phyloP scores from a whole-genome alignment of 1,140 invertebrate species.

The Drosophila quadrilineata region DNA sequence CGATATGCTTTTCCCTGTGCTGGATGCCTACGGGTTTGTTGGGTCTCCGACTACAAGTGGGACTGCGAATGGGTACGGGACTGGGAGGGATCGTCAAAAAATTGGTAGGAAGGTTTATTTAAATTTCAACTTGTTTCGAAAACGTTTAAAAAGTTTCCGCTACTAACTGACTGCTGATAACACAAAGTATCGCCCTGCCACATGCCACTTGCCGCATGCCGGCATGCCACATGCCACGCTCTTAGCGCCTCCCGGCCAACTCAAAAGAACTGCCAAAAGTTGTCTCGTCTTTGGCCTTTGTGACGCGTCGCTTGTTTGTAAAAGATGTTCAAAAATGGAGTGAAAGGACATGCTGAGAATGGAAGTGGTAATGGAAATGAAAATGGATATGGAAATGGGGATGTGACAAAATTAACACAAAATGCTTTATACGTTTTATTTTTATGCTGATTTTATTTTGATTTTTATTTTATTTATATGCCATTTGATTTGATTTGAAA shows the following conservation, averaged over 20 bases:
- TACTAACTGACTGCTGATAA: constrained; percentile 78
- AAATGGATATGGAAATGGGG: not conserved
- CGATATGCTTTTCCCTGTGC: no score
- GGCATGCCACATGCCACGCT: not conserved
- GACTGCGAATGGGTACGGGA: not conserved
- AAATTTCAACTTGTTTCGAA: constrained; percentile 79
- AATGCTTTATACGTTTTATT: constrained; percentile 65
- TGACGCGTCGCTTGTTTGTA: not conserved
- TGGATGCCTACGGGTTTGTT: no score
- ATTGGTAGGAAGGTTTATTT: constrained; percentile 77
- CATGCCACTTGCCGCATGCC: not conserved
- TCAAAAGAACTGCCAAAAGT: constrained; percentile 74
- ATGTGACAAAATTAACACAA: constrained; percentile 70
- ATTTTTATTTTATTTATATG: constrained; percentile 10
- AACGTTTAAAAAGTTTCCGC: constrained; percentile 77
- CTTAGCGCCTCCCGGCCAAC: constrained; percentile 49
- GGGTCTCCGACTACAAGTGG: no score
- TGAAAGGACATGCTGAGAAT: not conserved
- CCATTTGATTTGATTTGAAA: constrained; percentile 15
- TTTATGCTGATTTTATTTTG: constrained; percentile 23
- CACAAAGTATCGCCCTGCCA: constrained; percentile 46
- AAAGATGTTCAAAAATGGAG: not conserved
- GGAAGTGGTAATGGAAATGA: not conserved
- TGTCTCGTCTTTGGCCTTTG: constrained; percentile 48
- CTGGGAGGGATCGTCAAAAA: constrained; percentile 58